Evolutionary conservation across 2,797 vertebrate species (phyloP), one percentile per base, ranked within the genome.

Genomic region (Arnoldichthys spilopterus): DNA sequence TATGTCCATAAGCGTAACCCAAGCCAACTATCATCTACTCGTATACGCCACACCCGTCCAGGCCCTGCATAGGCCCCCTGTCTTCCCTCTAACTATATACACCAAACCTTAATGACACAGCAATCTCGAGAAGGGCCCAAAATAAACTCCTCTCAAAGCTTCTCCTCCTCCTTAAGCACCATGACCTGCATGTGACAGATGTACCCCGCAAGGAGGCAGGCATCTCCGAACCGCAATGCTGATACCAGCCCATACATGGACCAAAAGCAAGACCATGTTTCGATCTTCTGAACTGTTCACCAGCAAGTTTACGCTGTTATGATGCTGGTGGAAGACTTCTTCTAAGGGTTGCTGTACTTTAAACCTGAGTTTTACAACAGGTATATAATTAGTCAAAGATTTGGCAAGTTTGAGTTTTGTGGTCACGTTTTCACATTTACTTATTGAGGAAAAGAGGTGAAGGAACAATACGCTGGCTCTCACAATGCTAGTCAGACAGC

Each of bases 91-190:
- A 84, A 88, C 76, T 83, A 82, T 76, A 82, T 76, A 78, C 76
- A 80, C 79, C 64, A 61, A 28, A 77, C 77, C 79, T 82, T 83
- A 88, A 87, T 89, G 84, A 85, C 63, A 85, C 75, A 79, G 83
- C 75, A 82, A 78, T 71, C 77, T 81, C 69, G 74, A 45, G 63
- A 73, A 59, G 66, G 40, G 76, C 82, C 76, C 73, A 62, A 85
- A 86, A 86, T 86, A 86, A 82, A 78, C 75, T 68, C 56, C 51
- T 73, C 64, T 53, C 32, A 77, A 51, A 61, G 24, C 43, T 63
- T 53, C 51, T 61, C 15, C 64, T 62, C 18, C 70, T 61, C 45
- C 64, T 82, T 40, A 63, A 70, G 51, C 51, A 76, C 62, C 54
- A 69, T 71, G 69, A 80, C 58, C 79, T 75, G 76, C 53, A 74